Conservation (phyloP, 1,140 invertebrate genomes). For the Pseudomyrmex gracilis region DNA sequence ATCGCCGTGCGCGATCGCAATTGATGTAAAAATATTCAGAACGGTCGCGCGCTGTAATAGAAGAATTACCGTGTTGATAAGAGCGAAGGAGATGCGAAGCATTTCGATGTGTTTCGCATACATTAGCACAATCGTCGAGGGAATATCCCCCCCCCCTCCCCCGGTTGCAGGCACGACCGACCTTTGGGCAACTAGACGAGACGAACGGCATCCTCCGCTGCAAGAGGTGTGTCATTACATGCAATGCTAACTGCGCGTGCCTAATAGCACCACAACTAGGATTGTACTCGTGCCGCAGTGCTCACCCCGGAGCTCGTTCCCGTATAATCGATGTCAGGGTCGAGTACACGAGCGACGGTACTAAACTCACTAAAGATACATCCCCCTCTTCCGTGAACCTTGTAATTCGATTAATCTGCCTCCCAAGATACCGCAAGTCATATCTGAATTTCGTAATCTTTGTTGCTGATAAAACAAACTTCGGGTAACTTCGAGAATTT, state of each 20-base stretch:
- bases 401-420: slow-evolving; percentile 4
- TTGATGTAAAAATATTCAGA: neutral
- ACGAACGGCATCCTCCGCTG: slow-evolving; percentile 71
- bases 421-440: neutral
- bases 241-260: slow-evolving; percentile 75
- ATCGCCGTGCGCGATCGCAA: neutral
- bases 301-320: slow-evolving; percentile 66
- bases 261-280: slow-evolving; percentile 71
- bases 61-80: slow-evolving; percentile 4
- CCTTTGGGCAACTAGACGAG: slow-evolving; percentile 72
- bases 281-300: slow-evolving; percentile 65
- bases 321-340: slow-evolving; percentile 73
- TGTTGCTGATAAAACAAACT: neutral
- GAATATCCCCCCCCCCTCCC: slow-evolving; percentile 33
- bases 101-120: slow-evolving; percentile 34
- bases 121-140: slow-evolving; percentile 33
- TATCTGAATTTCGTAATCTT: neutral
- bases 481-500: neutral
- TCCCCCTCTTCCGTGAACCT: neutral
- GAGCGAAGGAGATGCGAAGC: slow-evolving; percentile 36
- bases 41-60: neutral
- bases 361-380: slow-evolving; percentile 49
- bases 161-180: slow-evolving; percentile 63
- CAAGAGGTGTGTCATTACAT: slow-evolving; percentile 74
- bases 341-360: slow-evolving; percentile 44